These are phyloP conservation scores for Ctenoplectra terminalis DNA, from an alignment of 1,140 invertebrate genomes.

Conservation along the genomic window DNA sequence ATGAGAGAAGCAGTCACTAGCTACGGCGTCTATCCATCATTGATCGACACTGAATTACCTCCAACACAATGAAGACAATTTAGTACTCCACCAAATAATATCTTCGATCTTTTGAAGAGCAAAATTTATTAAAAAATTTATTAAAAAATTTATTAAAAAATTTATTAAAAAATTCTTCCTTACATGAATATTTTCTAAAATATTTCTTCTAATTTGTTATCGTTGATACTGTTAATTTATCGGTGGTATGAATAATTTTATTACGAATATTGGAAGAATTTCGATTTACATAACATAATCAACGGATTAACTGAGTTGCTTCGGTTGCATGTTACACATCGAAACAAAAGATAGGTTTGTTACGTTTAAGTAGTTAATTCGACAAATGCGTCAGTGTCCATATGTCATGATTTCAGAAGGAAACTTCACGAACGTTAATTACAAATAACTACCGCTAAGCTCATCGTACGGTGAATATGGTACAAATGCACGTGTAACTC, in stretches of 20 bases:
- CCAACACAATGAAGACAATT: background rate
- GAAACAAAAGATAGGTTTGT: background rate
- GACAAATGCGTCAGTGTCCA: background rate
- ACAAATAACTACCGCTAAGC: constrained; percentile 20
- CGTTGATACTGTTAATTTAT: too few species aligned
- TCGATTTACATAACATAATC: too few species aligned
- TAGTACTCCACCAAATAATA: background rate
- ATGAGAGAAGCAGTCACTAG: constrained; percentile 22
- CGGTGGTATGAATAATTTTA: too few species aligned
- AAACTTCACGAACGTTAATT: constrained; percentile 17
- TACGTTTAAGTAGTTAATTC: constrained; percentile 4
- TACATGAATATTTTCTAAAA: too few species aligned
- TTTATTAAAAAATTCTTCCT: too few species aligned
- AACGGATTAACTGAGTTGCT: too few species aligned
- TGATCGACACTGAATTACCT: constrained; percentile 47
- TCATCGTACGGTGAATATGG: background rate
- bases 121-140: background rate
- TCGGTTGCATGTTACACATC: too few species aligned
- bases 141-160: background rate
- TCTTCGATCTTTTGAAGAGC: background rate
- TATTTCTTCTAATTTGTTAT: too few species aligned
- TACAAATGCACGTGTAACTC: background rate
- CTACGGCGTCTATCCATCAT: constrained; percentile 50
- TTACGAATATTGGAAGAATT: too few species aligned
- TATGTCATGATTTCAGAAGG: constrained; percentile 8